Evolutionary conservation across 92 coral and sea anemone species (phyloP), one percentile per base, ranked within the genome.

Genomic region (Bergia puertoricense): DNA sequence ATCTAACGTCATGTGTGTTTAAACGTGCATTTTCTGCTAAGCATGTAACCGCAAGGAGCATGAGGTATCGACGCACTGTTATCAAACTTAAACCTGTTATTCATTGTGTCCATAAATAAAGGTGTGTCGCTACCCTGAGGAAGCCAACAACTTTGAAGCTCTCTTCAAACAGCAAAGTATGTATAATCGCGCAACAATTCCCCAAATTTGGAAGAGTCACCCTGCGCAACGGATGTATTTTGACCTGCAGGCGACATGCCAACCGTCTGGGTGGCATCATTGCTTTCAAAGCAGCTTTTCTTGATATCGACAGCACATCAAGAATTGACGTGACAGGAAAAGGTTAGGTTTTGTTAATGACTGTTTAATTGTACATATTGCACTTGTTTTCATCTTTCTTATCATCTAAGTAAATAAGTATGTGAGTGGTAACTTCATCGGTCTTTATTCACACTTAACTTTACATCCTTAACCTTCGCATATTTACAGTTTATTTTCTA

Each of bases 221-320:
- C 43, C 79, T 93, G 80, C 90, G 81, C 71, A 86, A 92, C 30
- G 65, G 68, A 37, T 91, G 94, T 65, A 79, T 54, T 7, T 8
- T 93, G 40, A 89, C 88, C 13, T 91, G 94, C 41, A 90, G 41
- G 45, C 48, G 76, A 16, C 88, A 81, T 7, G n/a, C n/a, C 36
- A 66, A 75, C n/a, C 88, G 86, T 10, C 81, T 89, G 22, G 93
- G 96, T 11, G 94, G 94, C 4, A 85, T 93, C 0, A 66, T 93
- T 45, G 96, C 96, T 1, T 65, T 93, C 13, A 81, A 89, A 85
- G 89, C 94, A 3, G 83, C 81, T n/a, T 81, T 22, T n/a, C 48
- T 93, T 69, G 39, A 37, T n/a, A 81, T 93, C 43, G 96, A 93
- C 76, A 82, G 84, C 36, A 90, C 93, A 5, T 93, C 96, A 0